Base-by-base conservation (phyloP, 92 coral and sea anemone genomes). In the Porites divaricata region DNA sequence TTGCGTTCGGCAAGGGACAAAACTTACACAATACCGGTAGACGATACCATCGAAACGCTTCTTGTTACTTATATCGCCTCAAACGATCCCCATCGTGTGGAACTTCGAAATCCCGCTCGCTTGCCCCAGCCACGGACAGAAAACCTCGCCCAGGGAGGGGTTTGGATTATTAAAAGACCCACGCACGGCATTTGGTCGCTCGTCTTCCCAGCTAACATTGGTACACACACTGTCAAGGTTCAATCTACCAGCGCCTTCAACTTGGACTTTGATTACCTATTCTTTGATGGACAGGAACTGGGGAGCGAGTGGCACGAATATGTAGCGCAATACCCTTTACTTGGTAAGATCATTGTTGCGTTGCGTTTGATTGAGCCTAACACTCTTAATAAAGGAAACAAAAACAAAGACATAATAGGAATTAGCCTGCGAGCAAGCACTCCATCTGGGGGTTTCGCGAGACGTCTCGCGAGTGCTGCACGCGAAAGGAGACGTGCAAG, bases 151-250 rank as follows among this genome's bases (percentile, higher is more conserved):
- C 70, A 84, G 78, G 93, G 88, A 5, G 74, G 91, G 49, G 79
- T 90, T 86, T 81, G 89, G 83, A 69, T 89, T 1, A 74, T 88
- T 20, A 64, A 86, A n/a, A 52, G 62, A 26, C 95, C 95, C 63
- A 48, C 63, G 19, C 81, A 53, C n/a, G 95, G 95, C 9, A 51
- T 12, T 72, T 92, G 95, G 95, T 54, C 26, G 8, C 75, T 92
- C 73, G 54, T 74, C 12, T 83, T 92, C 41, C 95, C 95, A 45
- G 67, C 67, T 13, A 51, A 51, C 9, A 81, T 79, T 10, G 95
- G 95, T 8, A 86, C 91, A 17, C 95, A 92, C 67, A 90, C 93
- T 63, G 90, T 89, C 64, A 92, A 92, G 79, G 95, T 92, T 78
- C 91, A 86, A 75, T 86, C 92, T 28, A 90, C 88, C 77, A 82